phyloP scores from a whole-genome alignment of 2,113 vertebrate species.

The Scophthalmus maximus region DNA sequence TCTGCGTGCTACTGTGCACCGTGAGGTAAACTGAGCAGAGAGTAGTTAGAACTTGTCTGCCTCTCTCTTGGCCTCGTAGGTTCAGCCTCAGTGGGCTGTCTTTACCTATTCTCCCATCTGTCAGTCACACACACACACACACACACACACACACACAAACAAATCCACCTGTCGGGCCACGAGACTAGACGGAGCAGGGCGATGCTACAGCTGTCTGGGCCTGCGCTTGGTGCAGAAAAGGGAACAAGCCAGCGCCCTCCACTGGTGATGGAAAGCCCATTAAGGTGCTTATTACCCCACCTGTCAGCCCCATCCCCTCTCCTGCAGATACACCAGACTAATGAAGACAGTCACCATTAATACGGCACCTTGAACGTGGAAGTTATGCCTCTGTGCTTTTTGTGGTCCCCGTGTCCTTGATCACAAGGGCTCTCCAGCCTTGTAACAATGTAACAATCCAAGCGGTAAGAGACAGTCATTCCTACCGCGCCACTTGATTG shows the following conservation, averaged over 20 bases:
- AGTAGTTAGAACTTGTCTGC: slow-evolving; percentile 74
- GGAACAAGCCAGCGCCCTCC: slow-evolving; percentile 74
- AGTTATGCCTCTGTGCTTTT: slow-evolving; percentile 71
- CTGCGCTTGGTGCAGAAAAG: slow-evolving; percentile 39
- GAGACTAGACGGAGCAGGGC: slow-evolving; percentile 68
- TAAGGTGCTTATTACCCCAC: slow-evolving; percentile 75
- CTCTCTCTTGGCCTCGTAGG: slow-evolving; percentile 75
- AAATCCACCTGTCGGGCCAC: slow-evolving; percentile 81
- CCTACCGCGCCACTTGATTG: slow-evolving; percentile 67
- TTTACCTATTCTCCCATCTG: slow-evolving; percentile 81
- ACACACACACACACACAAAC: slow-evolving; percentile 79
- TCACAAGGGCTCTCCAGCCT: slow-evolving; percentile 65
- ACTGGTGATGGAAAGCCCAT: slow-evolving; percentile 78
- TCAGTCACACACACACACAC: slow-evolving; percentile 76
- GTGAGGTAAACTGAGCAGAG: slow-evolving; percentile 48
- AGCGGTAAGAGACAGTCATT: slow-evolving; percentile 65
- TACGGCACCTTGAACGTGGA: slow-evolving; percentile 57
- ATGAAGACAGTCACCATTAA: slow-evolving; percentile 71
- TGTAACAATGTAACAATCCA: slow-evolving; percentile 64
- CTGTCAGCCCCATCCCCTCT: slow-evolving; percentile 68
- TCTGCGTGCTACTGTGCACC: slow-evolving; percentile 57
- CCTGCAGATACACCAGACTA: slow-evolving; percentile 63
- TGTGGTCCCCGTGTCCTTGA: slow-evolving; percentile 71
- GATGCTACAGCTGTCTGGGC: slow-evolving; percentile 73
- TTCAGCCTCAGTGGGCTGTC: slow-evolving; percentile 84